phyloP scores from a whole-genome alignment of 2,797 vertebrate species.

The Esox lucius region DNA sequence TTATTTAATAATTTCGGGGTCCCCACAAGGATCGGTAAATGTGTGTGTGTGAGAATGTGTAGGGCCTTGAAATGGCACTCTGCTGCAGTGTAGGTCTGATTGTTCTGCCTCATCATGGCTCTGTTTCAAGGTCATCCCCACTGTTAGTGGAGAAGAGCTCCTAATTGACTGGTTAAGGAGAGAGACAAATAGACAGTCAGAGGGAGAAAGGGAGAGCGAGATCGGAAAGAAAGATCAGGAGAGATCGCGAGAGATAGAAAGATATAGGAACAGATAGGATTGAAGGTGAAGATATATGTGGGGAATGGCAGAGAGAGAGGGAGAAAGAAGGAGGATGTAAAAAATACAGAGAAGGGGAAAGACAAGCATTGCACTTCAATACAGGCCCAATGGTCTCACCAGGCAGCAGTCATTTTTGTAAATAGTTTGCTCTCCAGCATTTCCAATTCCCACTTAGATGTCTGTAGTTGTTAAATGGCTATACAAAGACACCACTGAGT shows the following conservation, averaged over 20 bases:
- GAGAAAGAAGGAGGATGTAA: too few species aligned
- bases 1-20: too few species aligned
- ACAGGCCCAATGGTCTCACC: neutral
- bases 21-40: too few species aligned
- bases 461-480: neutral
- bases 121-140: conserved; percentile 26
- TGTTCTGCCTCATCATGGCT: conserved; percentile 12
- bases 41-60: neutral
- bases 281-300: too few species aligned
- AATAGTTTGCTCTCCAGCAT: too few species aligned
- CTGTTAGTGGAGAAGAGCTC: neutral
- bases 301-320: too few species aligned
- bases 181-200: neutral
- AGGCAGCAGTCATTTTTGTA: neutral
- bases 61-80: conserved; percentile 8
- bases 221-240: neutral
- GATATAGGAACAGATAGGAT: too few species aligned
- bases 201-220: conserved; percentile 26
- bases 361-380: neutral
- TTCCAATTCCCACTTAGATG: neutral
- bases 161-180: conserved; percentile 13
- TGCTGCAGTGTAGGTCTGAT: conserved; percentile 12
- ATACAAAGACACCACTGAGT: neutral
- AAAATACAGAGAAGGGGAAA: too few species aligned
- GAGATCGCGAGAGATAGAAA: too few species aligned